Conservation (phyloP, 2,797 vertebrate species). For the Furcifer pardalis region DNA sequence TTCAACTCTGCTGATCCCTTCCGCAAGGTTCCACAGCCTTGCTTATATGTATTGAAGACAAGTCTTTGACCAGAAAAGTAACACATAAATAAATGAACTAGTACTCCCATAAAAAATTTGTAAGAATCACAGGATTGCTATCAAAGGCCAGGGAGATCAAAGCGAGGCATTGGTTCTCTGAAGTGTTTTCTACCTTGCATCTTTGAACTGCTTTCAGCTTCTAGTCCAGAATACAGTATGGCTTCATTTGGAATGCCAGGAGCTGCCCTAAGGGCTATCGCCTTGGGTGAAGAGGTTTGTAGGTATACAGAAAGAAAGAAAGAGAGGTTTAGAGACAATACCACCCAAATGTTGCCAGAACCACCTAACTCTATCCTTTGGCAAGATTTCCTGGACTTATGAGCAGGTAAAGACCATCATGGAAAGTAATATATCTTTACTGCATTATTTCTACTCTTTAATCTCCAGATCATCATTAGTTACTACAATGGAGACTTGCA, state of each 20-base stretch:
- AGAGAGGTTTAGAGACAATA: not conserved
- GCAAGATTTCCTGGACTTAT: not conserved
- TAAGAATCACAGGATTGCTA: constrained; percentile 29
- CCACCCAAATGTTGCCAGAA: not conserved
- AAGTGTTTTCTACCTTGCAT: constrained; percentile 4
- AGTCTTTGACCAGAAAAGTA: constrained; percentile 28
- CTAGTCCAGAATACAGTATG: not conserved
- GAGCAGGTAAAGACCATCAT: not conserved
- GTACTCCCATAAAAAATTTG: constrained; percentile 16
- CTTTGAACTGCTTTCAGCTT: constrained; percentile 24
- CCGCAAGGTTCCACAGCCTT: constrained; percentile 1
- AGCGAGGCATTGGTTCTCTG: constrained; percentile 20
- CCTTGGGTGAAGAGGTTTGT: not conserved
- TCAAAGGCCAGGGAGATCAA: constrained; percentile 34
- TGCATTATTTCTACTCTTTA: not conserved
- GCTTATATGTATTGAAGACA: constrained; percentile 10
- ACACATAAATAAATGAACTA: constrained; percentile 42
- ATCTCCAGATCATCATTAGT: not conserved
- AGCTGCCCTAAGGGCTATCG: constrained; percentile 8
- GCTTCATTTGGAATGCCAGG: not conserved
- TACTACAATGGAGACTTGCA: not conserved
- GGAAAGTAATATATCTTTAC: too few relatives aligned
- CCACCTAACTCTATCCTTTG: not conserved
- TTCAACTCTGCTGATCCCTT: not conserved
- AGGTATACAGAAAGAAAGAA: not conserved